Percentiles rank a stretch among this genome's conserved stretches.
Conservation (phyloP, 2,113 vertebrate species). For the Rattus rattus region DNA sequence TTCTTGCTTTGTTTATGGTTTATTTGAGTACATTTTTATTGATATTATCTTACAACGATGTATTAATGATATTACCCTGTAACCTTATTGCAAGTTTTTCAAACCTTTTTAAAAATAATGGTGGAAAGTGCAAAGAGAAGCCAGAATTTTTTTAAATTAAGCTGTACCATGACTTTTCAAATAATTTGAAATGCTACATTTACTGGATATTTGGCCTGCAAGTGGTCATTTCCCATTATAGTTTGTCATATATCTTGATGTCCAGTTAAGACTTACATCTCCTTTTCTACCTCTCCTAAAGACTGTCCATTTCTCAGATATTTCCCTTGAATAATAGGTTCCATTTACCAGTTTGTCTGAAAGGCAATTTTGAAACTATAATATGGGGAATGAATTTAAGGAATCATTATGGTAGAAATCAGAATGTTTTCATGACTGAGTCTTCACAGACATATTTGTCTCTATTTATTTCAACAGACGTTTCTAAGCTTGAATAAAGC, state of each 20-base stretch:
- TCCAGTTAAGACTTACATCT: neutral
- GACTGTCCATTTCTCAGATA: neutral
- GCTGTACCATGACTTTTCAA: neutral
- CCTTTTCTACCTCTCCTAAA: neutral
- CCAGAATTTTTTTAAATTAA: neutral
- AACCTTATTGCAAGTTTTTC: conserved; percentile 20
- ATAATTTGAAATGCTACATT: neutral
- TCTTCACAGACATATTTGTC: neutral
- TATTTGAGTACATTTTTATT: neutral
- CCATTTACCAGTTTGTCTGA: neutral
- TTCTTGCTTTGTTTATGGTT: neutral
- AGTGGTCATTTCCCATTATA: neutral
- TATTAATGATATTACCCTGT: neutral
- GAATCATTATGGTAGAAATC: neutral
- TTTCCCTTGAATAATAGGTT: neutral
- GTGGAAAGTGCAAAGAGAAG: neutral
- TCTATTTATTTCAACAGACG: neutral
- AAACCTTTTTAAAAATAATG: neutral
- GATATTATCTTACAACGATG: neutral
- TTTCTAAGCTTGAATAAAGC: conserved; percentile 14
- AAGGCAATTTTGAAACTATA: conserved; percentile 30
- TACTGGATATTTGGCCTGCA: neutral
- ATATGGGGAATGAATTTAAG: conserved; percentile 1
- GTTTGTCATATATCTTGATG: neutral
- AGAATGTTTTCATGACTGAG: neutral